Conservation (phyloP, 2,797 vertebrate genomes). For the Echiichthys vipera region DNA sequence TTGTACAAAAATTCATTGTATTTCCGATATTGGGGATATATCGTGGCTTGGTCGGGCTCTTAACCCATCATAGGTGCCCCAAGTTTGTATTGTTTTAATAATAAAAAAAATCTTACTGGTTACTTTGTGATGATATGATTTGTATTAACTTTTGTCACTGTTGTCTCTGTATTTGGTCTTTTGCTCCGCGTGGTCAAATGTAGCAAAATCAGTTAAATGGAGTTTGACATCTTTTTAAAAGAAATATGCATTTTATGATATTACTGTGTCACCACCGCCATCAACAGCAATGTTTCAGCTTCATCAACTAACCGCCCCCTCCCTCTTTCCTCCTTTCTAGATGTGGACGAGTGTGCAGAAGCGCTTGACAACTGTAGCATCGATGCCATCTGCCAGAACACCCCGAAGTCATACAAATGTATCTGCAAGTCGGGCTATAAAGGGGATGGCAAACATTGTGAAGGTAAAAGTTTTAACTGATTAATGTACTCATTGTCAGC, state of each 20-base stretch:
- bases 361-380: conserved; percentile 98
- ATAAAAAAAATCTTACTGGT: too few relatives aligned
- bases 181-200: not conserved
- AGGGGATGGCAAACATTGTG: conserved; percentile 97
- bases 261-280: not conserved
- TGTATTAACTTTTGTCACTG: not conserved
- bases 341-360: conserved; percentile 97
- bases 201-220: not conserved
- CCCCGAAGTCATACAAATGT: conserved; percentile 95
- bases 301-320: conserved; percentile 15
- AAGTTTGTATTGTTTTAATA: not conserved
- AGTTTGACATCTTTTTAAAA: not conserved
- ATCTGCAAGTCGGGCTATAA: conserved; percentile 99
- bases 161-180: conserved; percentile 7
- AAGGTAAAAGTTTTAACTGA: conserved; percentile 86
- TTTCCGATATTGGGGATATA: too few relatives aligned
- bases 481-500: conserved; percentile 35
- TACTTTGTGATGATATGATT: too few relatives aligned
- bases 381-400: conserved; percentile 99
- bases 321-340: conserved; percentile 73
- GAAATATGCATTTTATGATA: not conserved
- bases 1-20: not conserved
- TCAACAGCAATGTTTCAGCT: not conserved
- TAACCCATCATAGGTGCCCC: too few relatives aligned
- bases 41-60: too few relatives aligned